These are phyloP conservation scores for Girardinichthys multiradiatus DNA, from an alignment of 2,113 vertebrate genomes.

Conservation along the genomic window DNA sequence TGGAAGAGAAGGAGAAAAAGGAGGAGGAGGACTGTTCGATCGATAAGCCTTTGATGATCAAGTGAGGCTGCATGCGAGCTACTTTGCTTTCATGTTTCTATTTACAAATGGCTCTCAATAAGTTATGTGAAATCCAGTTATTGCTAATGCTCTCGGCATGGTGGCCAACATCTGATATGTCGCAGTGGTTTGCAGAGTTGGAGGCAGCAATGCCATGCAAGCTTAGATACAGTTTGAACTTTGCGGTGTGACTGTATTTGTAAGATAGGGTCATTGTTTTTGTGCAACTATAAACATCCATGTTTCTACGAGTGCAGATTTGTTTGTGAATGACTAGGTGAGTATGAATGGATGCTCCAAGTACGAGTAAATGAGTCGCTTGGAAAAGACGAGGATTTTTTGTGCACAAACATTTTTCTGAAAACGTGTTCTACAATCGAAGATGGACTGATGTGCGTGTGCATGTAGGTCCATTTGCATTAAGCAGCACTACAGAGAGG, in stretches of 20 bases:
- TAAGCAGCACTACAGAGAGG: slow-evolving; percentile 50
- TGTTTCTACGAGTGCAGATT: neutral
- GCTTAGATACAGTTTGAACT: slow-evolving; percentile 30
- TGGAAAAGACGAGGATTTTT: slow-evolving; percentile 33
- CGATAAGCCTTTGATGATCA: slow-evolving; percentile 79
- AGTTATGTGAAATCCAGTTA: slow-evolving; percentile 67
- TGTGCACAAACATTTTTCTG: slow-evolving; percentile 20
- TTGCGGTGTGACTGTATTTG: slow-evolving; percentile 1
- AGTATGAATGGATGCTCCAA: neutral
- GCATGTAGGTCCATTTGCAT: slow-evolving; percentile 20
- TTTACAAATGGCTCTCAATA: slow-evolving; percentile 80
- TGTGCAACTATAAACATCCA: slow-evolving; percentile 19
- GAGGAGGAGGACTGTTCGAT: slow-evolving; percentile 65
- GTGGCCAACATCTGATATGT: slow-evolving; percentile 64
- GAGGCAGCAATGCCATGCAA: slow-evolving; percentile 31
- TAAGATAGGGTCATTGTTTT: slow-evolving; percentile 14
- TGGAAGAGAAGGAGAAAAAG: slow-evolving; percentile 25
- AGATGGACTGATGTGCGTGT: slow-evolving; percentile 12
- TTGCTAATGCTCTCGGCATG: slow-evolving; percentile 70
- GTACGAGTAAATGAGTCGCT: too few species aligned
- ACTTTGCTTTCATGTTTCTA: slow-evolving; percentile 78
- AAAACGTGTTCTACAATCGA: slow-evolving; percentile 39
- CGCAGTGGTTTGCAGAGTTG: slow-evolving; percentile 46
- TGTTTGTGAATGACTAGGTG: neutral
- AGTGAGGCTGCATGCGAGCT: slow-evolving; percentile 68